Base-by-base conservation (phyloP, 2,113 vertebrate species). In the Narcine bancroftii region DNA sequence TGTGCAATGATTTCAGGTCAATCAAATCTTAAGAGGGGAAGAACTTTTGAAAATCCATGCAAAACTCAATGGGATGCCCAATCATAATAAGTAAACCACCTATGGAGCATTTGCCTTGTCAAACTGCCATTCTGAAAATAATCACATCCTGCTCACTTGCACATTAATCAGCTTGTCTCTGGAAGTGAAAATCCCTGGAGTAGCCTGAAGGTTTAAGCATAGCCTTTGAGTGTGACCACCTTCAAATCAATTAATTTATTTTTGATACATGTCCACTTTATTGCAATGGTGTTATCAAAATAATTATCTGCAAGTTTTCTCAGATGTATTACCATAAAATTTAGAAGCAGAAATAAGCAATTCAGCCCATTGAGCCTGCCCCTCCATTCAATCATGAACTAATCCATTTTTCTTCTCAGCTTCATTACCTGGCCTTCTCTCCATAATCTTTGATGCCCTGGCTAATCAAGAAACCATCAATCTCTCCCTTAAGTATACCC, bases 141-240 rank as follows among this genome's bases (percentile, higher is more conserved):
- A 47, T 69, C 89, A 69, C 89, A 71, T 47, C 39, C 89, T 91
- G 89, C 89, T 71, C 63, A 91, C 39, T 69, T 69, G 39, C 42
- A 91, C 36, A 47, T 69, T 66, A 91, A 91, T 45, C 89, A 91
- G 89, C 24, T 69, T 91, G 63, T 91, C 39, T 45, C 19, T 15
- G 29, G 60, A 69, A 45, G 39, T 39, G 36, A 3, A 47, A 47
- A 91, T 47, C 66, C 83, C 39, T 47, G 89, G 63, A 91, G 69
- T 71, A 91, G 65, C 89, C 65, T 33, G 89, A 24, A 91, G 26
- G 39, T 47, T 91, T 91, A 17, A 91, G 89, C 47, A 13, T 7
- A 33, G 63, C 39, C 33, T 11, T 91, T 33, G 63, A 45, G 89
- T 39, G 26, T 6, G 89, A 91, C 11, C 7, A 26, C 47, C 71